phyloP scores from a whole-genome alignment of 2,888 invertebrate genomes.

The Syrista parreyssii region DNA sequence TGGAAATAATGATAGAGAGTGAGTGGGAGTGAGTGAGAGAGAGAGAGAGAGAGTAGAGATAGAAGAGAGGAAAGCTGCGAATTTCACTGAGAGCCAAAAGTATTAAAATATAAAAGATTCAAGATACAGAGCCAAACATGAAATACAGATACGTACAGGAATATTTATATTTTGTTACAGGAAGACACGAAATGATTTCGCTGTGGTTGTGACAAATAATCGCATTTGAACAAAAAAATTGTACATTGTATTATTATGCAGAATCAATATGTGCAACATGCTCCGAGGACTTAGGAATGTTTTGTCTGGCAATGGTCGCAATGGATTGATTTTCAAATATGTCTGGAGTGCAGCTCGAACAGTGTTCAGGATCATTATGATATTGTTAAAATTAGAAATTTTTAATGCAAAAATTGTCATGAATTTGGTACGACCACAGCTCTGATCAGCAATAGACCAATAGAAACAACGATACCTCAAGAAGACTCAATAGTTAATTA shows the following conservation, averaged over 20 bases:
- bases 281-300: background rate
- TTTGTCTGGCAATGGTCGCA: background rate
- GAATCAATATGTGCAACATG: background rate
- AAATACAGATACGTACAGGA: slow-evolving; percentile 55
- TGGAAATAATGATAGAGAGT: background rate
- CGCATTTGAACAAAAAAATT: slow-evolving; percentile 14
- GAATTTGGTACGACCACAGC: slow-evolving; percentile 20
- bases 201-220: slow-evolving; percentile 49
- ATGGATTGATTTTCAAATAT: background rate
- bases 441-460: slow-evolving; percentile 59
- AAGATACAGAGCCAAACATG: slow-evolving; percentile 40
- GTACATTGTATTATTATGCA: slow-evolving; percentile 3
- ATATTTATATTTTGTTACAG: slow-evolving; percentile 67
- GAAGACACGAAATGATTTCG: slow-evolving; percentile 52
- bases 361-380: background rate
- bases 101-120: background rate
- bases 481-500: slow-evolving; percentile 65
- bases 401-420: background rate
- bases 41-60: background rate
- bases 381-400: background rate
- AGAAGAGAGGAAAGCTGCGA: background rate
- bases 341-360: background rate
- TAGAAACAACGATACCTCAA: slow-evolving; percentile 67
- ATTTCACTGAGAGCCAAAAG: background rate
- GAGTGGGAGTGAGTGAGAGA: background rate